Evolutionary conservation across 2,797 vertebrate genomes (phyloP).

Genomic region (Coregonus suidteri): DNA sequence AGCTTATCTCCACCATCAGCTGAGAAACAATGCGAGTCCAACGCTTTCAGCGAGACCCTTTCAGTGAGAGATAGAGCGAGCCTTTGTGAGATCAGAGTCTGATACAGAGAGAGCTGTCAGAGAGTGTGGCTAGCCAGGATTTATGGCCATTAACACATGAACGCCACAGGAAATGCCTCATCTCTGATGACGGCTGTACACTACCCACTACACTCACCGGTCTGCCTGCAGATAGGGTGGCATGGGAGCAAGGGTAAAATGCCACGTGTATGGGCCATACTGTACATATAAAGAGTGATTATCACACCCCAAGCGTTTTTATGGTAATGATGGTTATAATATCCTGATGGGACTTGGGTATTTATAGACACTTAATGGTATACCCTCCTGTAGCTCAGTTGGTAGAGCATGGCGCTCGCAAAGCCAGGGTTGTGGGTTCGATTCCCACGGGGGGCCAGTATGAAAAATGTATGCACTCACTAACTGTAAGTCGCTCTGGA

Average conservation of each 20-base stretch:
- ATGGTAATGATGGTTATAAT: neutral
- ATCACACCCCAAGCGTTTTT: neutral
- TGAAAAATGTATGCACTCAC: too few relatives aligned
- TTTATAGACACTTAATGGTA: too few relatives aligned
- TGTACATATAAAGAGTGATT: neutral
- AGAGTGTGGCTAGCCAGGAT: constrained; percentile 51
- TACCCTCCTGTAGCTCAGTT: too few relatives aligned
- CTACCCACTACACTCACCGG: constrained; percentile 44
- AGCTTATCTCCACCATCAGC: constrained; percentile 66
- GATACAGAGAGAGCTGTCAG: constrained; percentile 38
- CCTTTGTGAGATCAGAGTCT: constrained; percentile 62
- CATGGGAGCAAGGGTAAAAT: constrained; percentile 38
- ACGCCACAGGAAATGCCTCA: constrained; percentile 64
- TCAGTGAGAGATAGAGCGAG: constrained; percentile 28
- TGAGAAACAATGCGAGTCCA: constrained; percentile 44
- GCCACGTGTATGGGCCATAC: neutral
- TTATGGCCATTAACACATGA: constrained; percentile 63
- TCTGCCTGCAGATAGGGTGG: constrained; percentile 49
- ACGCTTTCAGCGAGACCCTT: constrained; percentile 31
- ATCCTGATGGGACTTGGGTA: too few relatives aligned
- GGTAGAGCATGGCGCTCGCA: too few relatives aligned
- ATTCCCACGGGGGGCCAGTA: too few relatives aligned
- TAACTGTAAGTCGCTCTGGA: too few relatives aligned
- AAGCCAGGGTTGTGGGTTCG: too few relatives aligned
- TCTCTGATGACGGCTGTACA: constrained; percentile 63